Base-by-base conservation (phyloP, 2,797 vertebrate genomes). In the Nannoperca australis region DNA sequence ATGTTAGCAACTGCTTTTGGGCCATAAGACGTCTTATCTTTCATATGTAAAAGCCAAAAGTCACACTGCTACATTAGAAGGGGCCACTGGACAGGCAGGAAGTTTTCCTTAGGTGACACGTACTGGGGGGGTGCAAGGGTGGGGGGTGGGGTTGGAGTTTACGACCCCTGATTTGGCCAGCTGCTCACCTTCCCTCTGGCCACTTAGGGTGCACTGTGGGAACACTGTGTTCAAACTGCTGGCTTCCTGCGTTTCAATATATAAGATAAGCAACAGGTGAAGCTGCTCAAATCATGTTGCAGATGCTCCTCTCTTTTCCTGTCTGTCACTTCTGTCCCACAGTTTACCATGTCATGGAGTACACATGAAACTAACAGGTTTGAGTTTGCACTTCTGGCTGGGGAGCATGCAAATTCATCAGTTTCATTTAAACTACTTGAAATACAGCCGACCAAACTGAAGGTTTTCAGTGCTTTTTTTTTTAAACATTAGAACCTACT, bases 211-310 rank as follows among this genome's bases (percentile, higher is more conserved):
- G 84, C 56, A 62, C 78, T 83, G 87, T 60, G 81, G 85, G 87
- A 79, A 86, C 85, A 68, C 70, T 75, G 83, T 85, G 87, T 90
- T 78, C 87, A 82, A 91, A 88, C 93, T 93, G 93, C 93, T 93
- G 91, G 78, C 83, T 82, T 87, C 62, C 73, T 81, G 83, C 61
- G 80, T 82, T 81, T 91, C 74, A 84, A 88, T 78, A 88, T 78
- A 86, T 55, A 76, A 90, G 77, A 93, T 84, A 70, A 89, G 91
- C 91, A 94, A 94, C 94, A 95, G 94, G 94, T 95, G 94, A 94
- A 87, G 84, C 90, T 71, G 83, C 85, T 90, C 85, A 93, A 89
- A 87, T 90, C 81, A 86, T 83, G 61, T 60, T 53, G 54, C 89
- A 89, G 85, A 93, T 85, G 82, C 85, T 87, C 76, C 70, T 76